A percentile compares a stretch with the other conserved stretches of the same genome.
phyloP scores from a whole-genome alignment of 2,888 invertebrate genomes.

The Lithodes maja region DNA sequence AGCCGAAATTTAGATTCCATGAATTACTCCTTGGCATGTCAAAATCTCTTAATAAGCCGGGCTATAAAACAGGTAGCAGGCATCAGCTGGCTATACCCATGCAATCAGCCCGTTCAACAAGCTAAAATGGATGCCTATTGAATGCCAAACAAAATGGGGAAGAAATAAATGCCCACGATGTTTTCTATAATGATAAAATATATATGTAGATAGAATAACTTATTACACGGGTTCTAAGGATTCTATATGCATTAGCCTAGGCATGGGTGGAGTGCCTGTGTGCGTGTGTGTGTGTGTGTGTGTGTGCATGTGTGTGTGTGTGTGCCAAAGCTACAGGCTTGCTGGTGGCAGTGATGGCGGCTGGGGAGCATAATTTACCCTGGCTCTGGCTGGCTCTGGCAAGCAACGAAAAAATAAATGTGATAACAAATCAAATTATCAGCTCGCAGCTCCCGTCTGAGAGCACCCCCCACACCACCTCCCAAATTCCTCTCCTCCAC shows the following conservation, averaged over 20 bases:
- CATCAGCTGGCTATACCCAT: slow-evolving; percentile 38
- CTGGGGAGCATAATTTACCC: slow-evolving; percentile 2
- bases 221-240: neutral
- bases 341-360: slow-evolving; percentile 34
- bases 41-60: neutral
- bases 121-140: slow-evolving; percentile 61
- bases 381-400: neutral
- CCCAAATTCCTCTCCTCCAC: neutral
- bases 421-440: slow-evolving; percentile 24
- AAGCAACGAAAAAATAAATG: slow-evolving; percentile 1
- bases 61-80: slow-evolving; percentile 40
- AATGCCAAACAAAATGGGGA: slow-evolving; percentile 62
- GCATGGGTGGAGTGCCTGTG: no score
- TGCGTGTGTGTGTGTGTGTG: no score
- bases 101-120: slow-evolving; percentile 56
- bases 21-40: neutral
- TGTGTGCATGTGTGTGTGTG: no score
- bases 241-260: neutral
- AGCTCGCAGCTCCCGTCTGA: neutral
- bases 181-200: neutral
- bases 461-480: neutral
- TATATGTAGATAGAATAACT: neutral
- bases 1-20: neutral
- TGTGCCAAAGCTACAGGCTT: slow-evolving; percentile 24
- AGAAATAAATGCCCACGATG: slow-evolving; percentile 14